Conservation (phyloP, 2,888 invertebrate genomes). For the Acholoe squamosa region DNA sequence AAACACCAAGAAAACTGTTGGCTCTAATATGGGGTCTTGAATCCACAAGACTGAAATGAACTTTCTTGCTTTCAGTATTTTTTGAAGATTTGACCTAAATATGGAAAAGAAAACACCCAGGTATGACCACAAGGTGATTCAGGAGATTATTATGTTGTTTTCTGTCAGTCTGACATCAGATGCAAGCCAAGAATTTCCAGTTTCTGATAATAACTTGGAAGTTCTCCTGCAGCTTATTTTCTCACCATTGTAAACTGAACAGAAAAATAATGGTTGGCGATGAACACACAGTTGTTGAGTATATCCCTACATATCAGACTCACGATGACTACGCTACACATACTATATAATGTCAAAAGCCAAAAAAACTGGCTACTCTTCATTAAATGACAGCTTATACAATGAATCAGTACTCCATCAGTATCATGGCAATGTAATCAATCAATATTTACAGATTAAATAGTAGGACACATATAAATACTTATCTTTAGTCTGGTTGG, state of each 20-base stretch:
- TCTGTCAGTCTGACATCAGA: too few species aligned
- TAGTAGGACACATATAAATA: slow-evolving; percentile 61
- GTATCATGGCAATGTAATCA: slow-evolving; percentile 51
- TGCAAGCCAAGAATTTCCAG: too few species aligned
- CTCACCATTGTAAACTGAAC: neutral
- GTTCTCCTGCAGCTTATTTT: too few species aligned
- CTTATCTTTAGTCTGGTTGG: slow-evolving; percentile 24
- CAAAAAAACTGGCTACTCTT: slow-evolving; percentile 54
- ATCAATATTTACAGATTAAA: slow-evolving; percentile 59
- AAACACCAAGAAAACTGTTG: too few species aligned
- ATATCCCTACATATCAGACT: slow-evolving; percentile 51
- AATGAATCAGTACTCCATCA: slow-evolving; percentile 36
- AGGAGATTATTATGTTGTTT: too few species aligned
- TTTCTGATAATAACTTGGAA: too few species aligned
- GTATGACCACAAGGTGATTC: too few species aligned
- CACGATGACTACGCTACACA: slow-evolving; percentile 46
- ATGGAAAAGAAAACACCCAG: too few species aligned
- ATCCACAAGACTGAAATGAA: too few species aligned
- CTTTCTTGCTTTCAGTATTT: too few species aligned
- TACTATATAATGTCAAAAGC: slow-evolving; percentile 58
- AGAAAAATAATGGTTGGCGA: slow-evolving; percentile 19
- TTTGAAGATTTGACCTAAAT: too few species aligned
- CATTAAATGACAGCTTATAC: slow-evolving; percentile 50
- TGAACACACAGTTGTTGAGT: slow-evolving; percentile 51
- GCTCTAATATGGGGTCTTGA: too few species aligned